A percentile compares a stretch with the other conserved stretches of the same genome.
Conservation (phyloP, 2,797 vertebrate genomes). For the Siniperca undulata region DNA sequence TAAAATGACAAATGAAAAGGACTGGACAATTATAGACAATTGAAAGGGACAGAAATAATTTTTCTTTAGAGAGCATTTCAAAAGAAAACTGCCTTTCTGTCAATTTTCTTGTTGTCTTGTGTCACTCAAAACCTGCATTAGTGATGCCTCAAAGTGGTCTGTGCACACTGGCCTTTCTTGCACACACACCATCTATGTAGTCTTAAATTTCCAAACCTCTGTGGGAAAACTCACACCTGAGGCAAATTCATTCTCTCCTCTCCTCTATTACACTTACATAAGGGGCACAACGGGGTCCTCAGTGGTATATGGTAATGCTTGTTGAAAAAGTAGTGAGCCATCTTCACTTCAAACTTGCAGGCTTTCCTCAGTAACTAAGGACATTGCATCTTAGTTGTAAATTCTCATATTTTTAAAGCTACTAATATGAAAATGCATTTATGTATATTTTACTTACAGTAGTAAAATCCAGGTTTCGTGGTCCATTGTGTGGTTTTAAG, state of each 20-base stretch:
- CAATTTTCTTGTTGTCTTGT: conserved; percentile 42
- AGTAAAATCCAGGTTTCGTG: neutral
- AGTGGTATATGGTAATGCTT: conserved; percentile 73
- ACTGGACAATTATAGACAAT: neutral
- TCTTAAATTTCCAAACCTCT: conserved; percentile 67
- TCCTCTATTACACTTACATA: conserved; percentile 70
- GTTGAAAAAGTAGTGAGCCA: conserved; percentile 59
- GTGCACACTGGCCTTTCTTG: conserved; percentile 10
- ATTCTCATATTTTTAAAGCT: conserved; percentile 22
- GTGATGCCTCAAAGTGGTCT: conserved; percentile 43
- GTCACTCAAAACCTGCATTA: conserved; percentile 55
- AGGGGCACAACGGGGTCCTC: conserved; percentile 68
- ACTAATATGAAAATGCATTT: conserved; percentile 6
- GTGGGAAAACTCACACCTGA: conserved; percentile 77
- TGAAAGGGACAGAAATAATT: conserved; percentile 39
- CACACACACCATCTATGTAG: conserved; percentile 18
- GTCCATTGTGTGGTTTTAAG: neutral
- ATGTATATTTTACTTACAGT: neutral
- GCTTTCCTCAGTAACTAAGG: conserved; percentile 30
- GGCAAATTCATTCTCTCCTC: conserved; percentile 75
- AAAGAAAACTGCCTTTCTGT: conserved; percentile 49
- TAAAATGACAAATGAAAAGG: conserved; percentile 21
- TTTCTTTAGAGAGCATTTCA: conserved; percentile 23
- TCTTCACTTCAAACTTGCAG: conserved; percentile 59
- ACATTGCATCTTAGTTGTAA: conserved; percentile 25